Evolutionary conservation across 2,113 vertebrate species (phyloP), one percentile per base, ranked within the genome.

Genomic region (Ceuthmochares aereus): DNA sequence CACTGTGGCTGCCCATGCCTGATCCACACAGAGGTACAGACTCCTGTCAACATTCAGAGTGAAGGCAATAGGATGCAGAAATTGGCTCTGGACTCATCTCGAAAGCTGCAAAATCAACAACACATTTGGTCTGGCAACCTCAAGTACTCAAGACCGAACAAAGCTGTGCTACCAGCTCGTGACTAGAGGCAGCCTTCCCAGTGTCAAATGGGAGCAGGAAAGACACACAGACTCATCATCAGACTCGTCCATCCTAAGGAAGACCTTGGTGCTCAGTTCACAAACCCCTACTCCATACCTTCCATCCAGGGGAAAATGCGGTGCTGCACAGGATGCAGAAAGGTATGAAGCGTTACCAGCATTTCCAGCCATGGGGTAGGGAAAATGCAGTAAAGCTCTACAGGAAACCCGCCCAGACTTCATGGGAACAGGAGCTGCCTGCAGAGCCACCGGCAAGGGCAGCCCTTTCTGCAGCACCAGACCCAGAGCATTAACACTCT

Each of bases 401-500:
- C 1, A 13, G 40, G 86, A 93, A 93, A 45, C 5, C 83, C 94
- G 82, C 75, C 70, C 75, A 66, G 79, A 67, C 34, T 58, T 68
- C 19, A 21, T 0, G 15, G 70, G 67, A 72, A 73, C 90, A 86
- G 81, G 64, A 93, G 85, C 74, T 58, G 63, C 75, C 75, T 85
- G 75, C 55, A 68, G 75, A 82, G 51, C 64, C 73, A 73, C 79
- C 30, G 2, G 25, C 63, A 58, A 90, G 55, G 59, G 59, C 79
- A 74, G 85, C 55, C 45, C 85, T 69, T 55, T 89, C 85, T 85
- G 75, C 85, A 92, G 67, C 78, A 79, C 54, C 88, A 36, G 69
- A 25, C 68, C 49, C 76, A 42, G 84, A 89, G 81, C 72, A 79
- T 95, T 93, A 95, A 95, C 90, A 87, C 87, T 63, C 84, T 62